These are phyloP conservation scores for Caranx ignobilis DNA, from an alignment of 2,113 vertebrate species.

Conservation along the genomic window DNA sequence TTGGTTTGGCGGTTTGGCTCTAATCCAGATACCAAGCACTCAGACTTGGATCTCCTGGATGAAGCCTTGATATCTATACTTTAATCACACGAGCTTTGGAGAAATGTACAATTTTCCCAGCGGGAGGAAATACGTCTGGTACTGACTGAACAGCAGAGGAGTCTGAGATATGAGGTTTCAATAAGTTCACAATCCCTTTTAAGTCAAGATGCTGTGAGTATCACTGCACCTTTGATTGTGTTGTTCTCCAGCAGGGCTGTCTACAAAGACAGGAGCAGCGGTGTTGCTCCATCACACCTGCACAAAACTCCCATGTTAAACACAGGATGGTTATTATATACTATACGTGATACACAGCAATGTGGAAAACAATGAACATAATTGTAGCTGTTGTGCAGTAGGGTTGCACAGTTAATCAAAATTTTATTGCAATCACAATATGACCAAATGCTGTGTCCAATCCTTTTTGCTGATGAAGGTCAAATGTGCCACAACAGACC, in stretches of 20 bases:
- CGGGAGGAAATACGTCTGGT: constrained; percentile 4
- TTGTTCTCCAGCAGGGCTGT: neutral
- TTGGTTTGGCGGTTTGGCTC: constrained; percentile 20
- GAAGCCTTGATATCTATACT: constrained; percentile 20
- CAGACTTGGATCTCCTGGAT: constrained; percentile 15
- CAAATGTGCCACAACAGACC: too few relatives aligned
- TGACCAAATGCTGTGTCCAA: too few relatives aligned
- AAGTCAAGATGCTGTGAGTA: neutral
- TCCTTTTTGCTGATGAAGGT: too few relatives aligned
- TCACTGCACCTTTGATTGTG: neutral
- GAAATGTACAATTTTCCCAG: constrained; percentile 1
- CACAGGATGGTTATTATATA: too few relatives aligned
- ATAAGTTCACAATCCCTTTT: neutral
- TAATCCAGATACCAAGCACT: constrained; percentile 21
- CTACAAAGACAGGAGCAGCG: neutral
- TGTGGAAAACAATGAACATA: too few relatives aligned
- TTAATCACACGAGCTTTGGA: constrained; percentile 5
- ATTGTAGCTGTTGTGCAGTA: too few relatives aligned
- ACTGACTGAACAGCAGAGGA: neutral
- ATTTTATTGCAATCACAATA: too few relatives aligned
- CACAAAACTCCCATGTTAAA: neutral
- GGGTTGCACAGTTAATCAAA: too few relatives aligned
- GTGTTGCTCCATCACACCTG: neutral
- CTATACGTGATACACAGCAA: too few relatives aligned
- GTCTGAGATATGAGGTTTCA: neutral